These are phyloP conservation scores for Gortyna flavago DNA, from an alignment of 2,888 invertebrate genomes.

Conservation along the genomic window DNA sequence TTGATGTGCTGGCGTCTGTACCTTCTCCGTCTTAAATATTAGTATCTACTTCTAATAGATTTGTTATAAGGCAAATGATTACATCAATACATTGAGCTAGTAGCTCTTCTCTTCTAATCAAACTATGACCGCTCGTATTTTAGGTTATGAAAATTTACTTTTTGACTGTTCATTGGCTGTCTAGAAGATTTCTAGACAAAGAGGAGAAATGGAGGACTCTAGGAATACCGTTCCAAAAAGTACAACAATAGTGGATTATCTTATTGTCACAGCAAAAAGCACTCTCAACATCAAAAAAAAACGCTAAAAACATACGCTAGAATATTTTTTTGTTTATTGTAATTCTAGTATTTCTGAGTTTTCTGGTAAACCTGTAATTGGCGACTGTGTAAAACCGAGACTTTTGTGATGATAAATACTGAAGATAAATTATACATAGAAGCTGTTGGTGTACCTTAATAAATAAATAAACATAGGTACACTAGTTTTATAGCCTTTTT, in stretches of 20 bases:
- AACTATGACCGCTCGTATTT: neutral
- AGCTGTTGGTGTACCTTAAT: too few species aligned
- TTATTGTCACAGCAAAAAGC: constrained; percentile 23
- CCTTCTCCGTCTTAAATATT: too few species aligned
- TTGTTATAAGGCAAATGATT: too few species aligned
- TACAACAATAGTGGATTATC: neutral
- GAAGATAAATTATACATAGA: too few species aligned
- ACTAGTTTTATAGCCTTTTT: constrained; percentile 30
- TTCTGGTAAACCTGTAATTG: too few species aligned
- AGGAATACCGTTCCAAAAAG: neutral
- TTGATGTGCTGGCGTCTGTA: too few species aligned
- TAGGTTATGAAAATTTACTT: neutral
- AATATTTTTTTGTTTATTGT: too few species aligned
- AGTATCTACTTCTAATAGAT: neutral
- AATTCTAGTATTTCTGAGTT: too few species aligned
- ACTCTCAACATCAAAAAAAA: constrained; percentile 15
- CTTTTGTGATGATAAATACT: too few species aligned
- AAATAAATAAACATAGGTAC: constrained; percentile 4
- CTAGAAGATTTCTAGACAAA: neutral
- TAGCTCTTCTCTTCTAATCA: neutral
- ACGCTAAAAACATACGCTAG: constrained; percentile 11
- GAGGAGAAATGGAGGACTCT: neutral
- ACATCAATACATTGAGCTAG: neutral
- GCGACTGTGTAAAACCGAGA: too few species aligned
- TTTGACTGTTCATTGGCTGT: neutral